A percentile compares a stretch with the other conserved stretches of the same genome.
phyloP scores from a whole-genome alignment of 2,113 vertebrate genomes.

The Tauraco erythrolophus region DNA sequence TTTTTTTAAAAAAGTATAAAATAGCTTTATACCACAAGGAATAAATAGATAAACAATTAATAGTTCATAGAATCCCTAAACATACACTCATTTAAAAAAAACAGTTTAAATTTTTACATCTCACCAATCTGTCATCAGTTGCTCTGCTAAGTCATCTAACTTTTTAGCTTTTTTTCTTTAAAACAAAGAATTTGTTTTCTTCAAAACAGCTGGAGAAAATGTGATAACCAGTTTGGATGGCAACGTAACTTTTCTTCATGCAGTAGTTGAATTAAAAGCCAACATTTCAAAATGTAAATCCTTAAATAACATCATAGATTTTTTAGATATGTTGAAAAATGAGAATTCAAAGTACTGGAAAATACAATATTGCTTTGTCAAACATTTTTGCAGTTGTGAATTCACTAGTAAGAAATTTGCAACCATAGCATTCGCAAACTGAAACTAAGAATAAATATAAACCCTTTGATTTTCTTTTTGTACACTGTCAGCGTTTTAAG shows the following conservation, averaged over 20 bases:
- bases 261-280: not conserved
- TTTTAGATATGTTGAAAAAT: not conserved
- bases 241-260: not conserved
- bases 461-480: not conserved
- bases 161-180: too few relatives aligned
- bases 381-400: not conserved
- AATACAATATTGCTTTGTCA: not conserved
- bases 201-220: not conserved
- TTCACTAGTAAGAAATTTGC: not conserved
- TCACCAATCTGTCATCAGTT: not conserved
- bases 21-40: not conserved
- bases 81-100: not conserved
- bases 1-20: not conserved
- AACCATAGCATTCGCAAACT: not conserved
- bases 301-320: not conserved
- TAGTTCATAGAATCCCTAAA: not conserved
- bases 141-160: not conserved
- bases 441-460: not conserved
- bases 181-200: not conserved
- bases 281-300: not conserved
- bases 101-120: not conserved
- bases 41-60: not conserved
- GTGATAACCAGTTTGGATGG: not conserved
- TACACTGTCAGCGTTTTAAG: not conserved
- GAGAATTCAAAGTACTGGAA: not conserved